Evolutionary conservation across 2,888 invertebrate genomes (phyloP).

Genomic region (Acronicta psi): DNA sequence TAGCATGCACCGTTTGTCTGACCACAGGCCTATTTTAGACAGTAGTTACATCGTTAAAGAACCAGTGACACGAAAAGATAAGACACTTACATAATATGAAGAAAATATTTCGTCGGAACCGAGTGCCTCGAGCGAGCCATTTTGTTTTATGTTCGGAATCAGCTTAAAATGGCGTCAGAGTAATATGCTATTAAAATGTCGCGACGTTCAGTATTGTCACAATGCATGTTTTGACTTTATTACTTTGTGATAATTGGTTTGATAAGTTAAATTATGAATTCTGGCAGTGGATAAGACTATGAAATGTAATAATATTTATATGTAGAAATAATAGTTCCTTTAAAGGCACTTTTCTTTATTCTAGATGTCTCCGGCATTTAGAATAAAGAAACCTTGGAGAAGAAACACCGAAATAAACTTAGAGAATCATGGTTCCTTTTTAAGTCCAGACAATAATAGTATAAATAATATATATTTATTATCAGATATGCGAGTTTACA

Average conservation of each 20-base stretch:
- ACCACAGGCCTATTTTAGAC: background rate
- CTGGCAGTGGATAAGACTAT: background rate
- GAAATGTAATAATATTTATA: no score
- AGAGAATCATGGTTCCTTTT: no score
- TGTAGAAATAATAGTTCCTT: no score
- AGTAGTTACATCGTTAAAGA: slow-evolving; percentile 1
- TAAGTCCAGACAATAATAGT: no score
- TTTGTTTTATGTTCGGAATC: slow-evolving; percentile 28
- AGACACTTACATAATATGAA: slow-evolving; percentile 7
- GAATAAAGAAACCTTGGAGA: no score
- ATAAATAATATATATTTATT: no score
- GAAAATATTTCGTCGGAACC: slow-evolving; percentile 6
- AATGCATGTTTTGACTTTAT: slow-evolving; percentile 24
- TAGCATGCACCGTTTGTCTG: background rate
- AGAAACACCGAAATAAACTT: no score
- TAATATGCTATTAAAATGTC: slow-evolving; percentile 30
- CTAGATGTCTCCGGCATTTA: no score
- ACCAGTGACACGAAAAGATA: slow-evolving; percentile 19
- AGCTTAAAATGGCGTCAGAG: slow-evolving; percentile 22
- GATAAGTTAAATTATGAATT: slow-evolving; percentile 2
- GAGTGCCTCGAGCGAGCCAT: slow-evolving; percentile 32
- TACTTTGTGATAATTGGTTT: slow-evolving; percentile 9
- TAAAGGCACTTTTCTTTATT: no score
- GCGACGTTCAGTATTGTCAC: slow-evolving; percentile 4
- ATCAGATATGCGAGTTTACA: no score